These are phyloP conservation scores for Protobothrops mucrosquamatus DNA, from an alignment of 2,113 vertebrate genomes.

Conservation along the genomic window DNA sequence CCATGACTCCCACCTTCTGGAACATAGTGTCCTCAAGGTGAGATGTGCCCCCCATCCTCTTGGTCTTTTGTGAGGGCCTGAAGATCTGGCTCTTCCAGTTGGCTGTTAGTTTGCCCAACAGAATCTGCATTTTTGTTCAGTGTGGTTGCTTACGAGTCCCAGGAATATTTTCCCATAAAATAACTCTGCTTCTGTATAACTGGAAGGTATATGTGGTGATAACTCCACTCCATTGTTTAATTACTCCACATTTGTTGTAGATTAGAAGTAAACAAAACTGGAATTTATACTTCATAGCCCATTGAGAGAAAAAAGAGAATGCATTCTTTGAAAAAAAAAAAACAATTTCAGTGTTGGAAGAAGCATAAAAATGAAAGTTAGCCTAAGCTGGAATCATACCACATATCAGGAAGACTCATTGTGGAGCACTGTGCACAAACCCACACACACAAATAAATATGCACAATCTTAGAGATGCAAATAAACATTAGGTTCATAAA, in stretches of 20 bases:
- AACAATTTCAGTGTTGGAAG: slow-evolving; percentile 14
- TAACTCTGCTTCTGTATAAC: slow-evolving; percentile 5
- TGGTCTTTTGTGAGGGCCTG: neutral
- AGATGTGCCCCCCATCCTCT: neutral
- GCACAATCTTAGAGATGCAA: neutral
- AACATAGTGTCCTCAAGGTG: neutral
- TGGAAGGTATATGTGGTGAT: neutral
- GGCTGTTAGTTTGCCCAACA: neutral
- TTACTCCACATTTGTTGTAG: neutral
- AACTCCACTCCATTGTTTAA: slow-evolving; percentile 8
- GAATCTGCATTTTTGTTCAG: neutral
- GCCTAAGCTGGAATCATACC: neutral
- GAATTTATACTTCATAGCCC: slow-evolving; percentile 15
- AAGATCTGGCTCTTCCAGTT: neutral
- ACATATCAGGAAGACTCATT: neutral
- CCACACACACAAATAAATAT: neutral
- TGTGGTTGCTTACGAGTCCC: neutral
- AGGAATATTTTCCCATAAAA: neutral
- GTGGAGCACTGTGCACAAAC: neutral
- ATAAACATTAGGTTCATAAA: neutral
- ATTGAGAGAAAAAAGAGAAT: neutral
- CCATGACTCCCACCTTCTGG: neutral
- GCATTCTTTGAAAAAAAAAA: neutral
- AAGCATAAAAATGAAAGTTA: neutral
- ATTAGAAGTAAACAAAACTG: slow-evolving; percentile 2